Evolutionary conservation across 2,797 vertebrate genomes (phyloP).

Genomic region (Myotis pilosus): DNA sequence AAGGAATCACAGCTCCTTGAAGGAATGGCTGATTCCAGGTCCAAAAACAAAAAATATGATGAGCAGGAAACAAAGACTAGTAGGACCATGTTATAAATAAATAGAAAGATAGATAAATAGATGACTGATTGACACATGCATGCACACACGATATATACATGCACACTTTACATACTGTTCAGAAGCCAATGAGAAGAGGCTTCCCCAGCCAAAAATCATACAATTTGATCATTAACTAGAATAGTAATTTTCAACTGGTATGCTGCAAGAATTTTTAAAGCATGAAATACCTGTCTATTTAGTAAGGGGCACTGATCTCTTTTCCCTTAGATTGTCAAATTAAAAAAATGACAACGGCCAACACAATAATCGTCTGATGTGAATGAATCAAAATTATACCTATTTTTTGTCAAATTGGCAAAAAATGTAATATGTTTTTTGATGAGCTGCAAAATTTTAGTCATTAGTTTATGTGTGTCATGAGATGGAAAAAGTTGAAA

Average conservation of each 20-base stretch:
- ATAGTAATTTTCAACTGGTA: neutral
- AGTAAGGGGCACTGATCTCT: no score
- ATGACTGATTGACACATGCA: neutral
- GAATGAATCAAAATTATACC: no score
- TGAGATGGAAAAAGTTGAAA: no score
- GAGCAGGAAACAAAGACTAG: neutral
- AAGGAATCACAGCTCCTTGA: slow-evolving; percentile 15
- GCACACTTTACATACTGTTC: neutral
- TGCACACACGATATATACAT: neutral
- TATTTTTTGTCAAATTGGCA: no score
- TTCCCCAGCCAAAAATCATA: neutral
- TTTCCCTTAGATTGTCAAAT: no score
- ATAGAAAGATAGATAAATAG: neutral
- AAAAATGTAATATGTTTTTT: no score
- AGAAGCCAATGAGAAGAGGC: neutral
- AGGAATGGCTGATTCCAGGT: neutral
- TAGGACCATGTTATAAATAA: neutral
- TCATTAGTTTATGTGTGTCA: no score
- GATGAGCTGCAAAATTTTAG: no score
- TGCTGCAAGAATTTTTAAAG: no score
- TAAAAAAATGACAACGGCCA: no score
- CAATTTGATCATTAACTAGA: neutral
- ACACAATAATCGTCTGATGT: no score
- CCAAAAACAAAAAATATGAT: neutral
- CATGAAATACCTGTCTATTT: no score